Conservation (phyloP, 1,140 invertebrate species). For the Hetaerina americana region DNA sequence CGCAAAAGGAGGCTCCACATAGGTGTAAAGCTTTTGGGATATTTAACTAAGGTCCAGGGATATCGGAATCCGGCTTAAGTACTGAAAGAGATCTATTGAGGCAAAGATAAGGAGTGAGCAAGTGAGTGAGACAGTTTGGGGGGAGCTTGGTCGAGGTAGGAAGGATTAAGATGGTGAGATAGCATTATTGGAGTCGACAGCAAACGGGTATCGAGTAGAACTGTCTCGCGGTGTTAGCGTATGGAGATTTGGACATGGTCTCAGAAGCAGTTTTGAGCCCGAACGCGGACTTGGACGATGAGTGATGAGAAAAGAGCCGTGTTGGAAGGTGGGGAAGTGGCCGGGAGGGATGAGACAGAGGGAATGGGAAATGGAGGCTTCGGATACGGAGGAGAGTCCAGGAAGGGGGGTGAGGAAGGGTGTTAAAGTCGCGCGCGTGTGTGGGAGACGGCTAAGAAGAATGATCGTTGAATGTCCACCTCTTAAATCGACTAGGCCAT, state of each 20-base stretch:
- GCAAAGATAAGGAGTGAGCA: too few relatives aligned
- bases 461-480: not conserved
- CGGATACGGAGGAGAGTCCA: not conserved
- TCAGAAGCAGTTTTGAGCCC: not conserved
- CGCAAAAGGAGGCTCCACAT: too few relatives aligned
- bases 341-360: not conserved
- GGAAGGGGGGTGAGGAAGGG: not conserved
- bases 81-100: not conserved
- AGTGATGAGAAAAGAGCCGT: not conserved
- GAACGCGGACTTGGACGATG: not conserved
- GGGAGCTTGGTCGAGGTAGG: not conserved
- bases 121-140: too few relatives aligned
- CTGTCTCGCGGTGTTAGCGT: not conserved
- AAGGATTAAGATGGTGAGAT: not conserved
- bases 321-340: too few relatives aligned
- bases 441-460: not conserved
- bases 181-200: not conserved
- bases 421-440: not conserved
- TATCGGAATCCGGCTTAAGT: not conserved
- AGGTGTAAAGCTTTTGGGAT: too few relatives aligned
- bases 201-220: not conserved
- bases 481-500: not conserved
- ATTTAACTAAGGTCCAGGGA: not conserved
- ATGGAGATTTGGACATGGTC: not conserved
- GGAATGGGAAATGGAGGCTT: not conserved